Conservation (phyloP, 2,797 vertebrate species). For the Poecilia wingei region DNA sequence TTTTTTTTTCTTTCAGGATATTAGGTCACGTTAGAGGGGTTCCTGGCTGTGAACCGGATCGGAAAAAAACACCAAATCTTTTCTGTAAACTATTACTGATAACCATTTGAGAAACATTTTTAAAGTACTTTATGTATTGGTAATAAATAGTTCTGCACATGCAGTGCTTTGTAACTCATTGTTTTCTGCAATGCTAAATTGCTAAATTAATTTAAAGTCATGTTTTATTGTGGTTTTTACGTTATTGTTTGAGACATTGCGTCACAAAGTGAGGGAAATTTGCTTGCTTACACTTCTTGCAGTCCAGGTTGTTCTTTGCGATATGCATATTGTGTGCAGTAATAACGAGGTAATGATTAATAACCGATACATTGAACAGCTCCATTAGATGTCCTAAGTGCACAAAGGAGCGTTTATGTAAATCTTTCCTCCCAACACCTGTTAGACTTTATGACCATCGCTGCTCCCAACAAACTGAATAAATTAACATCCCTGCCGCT, state of each 20-base stretch:
- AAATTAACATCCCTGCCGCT: background rate
- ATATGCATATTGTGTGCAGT: background rate
- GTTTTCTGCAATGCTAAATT: background rate
- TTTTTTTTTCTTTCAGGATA: constrained; percentile 1
- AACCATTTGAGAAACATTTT: background rate
- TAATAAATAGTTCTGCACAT: background rate
- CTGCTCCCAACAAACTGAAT: background rate
- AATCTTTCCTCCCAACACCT: background rate
- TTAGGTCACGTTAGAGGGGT: background rate
- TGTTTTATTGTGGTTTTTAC: background rate
- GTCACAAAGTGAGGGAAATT: background rate
- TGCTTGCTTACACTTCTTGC: background rate
- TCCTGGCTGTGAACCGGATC: background rate
- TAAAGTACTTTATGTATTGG: background rate
- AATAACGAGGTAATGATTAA: background rate
- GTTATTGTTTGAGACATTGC: background rate
- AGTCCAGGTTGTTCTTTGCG: background rate
- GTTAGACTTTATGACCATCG: background rate
- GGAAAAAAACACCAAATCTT: background rate
- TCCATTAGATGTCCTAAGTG: background rate
- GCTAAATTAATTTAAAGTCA: background rate
- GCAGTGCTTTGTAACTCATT: background rate
- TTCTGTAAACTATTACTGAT: background rate
- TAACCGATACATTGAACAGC: too few species aligned
- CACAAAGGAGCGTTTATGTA: background rate